phyloP scores from a whole-genome alignment of 2,888 invertebrate genomes.

The Liopterus haemorrhoidalis region DNA sequence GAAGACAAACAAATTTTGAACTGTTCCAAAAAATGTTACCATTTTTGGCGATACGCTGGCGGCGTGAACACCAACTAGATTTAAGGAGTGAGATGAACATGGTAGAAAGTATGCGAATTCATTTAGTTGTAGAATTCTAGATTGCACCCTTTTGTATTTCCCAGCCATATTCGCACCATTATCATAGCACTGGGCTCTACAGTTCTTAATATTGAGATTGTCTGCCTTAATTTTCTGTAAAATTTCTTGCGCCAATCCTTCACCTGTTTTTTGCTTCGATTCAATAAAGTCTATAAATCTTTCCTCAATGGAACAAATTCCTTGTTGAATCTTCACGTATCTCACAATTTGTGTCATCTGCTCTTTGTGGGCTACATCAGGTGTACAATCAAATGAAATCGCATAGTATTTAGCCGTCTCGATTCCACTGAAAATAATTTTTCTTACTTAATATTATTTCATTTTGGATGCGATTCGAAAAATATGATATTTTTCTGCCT shows the following conservation, averaged over 20 bases:
- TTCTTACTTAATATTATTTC: constrained; percentile 7
- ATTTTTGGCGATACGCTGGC: constrained; percentile 5
- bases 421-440: constrained; percentile 4
- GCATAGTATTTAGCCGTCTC: constrained; percentile 3
- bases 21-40: constrained; percentile 12
- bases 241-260: constrained; percentile 9
- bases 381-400: constrained; percentile 14
- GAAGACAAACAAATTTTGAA: constrained; percentile 15
- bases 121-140: constrained; percentile 11
- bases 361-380: constrained; percentile 15
- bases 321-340: constrained; percentile 10
- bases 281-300: constrained; percentile 7
- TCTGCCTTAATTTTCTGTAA: constrained; percentile 3
- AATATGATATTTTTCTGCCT: constrained; percentile 13
- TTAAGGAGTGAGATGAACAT: constrained; percentile 15
- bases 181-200: constrained; percentile 9
- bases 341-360: constrained; percentile 15
- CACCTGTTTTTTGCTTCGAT: constrained; percentile 5
- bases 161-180: constrained; percentile 10
- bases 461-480: constrained; percentile 9
- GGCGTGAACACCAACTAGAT: constrained; percentile 15
- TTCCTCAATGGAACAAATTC: constrained; percentile 6
- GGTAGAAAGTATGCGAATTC: constrained; percentile 13
- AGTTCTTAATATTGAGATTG: constrained; percentile 4
- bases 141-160: no score